Evolutionary conservation across 2,113 vertebrate genomes (phyloP).

Genomic region (Vulpes lagopus): DNA sequence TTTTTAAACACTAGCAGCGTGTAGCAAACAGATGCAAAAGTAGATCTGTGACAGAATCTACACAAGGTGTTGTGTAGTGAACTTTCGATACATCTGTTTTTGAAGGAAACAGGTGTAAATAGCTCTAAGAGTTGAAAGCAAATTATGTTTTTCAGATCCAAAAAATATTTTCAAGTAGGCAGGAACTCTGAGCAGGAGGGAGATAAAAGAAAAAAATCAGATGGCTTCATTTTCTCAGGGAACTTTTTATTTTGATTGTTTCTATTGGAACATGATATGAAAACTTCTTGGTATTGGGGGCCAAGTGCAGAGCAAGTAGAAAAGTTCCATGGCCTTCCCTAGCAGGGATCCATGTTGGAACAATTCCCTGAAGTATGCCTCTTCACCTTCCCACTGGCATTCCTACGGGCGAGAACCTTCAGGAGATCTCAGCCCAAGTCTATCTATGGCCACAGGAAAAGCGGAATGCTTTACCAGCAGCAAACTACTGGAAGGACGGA

Average conservation of each 20-base stretch:
- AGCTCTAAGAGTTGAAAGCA: background rate
- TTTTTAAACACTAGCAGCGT: background rate
- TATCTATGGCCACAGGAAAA: background rate
- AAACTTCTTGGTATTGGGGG: background rate
- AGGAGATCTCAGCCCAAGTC: background rate
- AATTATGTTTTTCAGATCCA: background rate
- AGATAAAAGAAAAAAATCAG: background rate
- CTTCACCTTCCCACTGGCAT: background rate
- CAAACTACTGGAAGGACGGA: background rate
- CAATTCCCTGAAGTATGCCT: accelerated
- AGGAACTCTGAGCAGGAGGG: background rate
- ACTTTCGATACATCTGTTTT: background rate
- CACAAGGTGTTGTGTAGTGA: background rate
- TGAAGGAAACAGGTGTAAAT: background rate
- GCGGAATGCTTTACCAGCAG: background rate
- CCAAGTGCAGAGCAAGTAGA: background rate
- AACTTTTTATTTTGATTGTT: background rate
- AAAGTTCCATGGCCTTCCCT: background rate
- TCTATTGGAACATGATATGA: background rate
- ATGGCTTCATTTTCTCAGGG: background rate
- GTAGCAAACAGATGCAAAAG: background rate
- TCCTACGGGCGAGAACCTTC: background rate
- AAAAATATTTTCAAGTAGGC: background rate
- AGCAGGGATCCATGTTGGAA: background rate
- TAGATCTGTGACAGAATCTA: background rate